phyloP scores from a whole-genome alignment of 2,888 invertebrate species.

The Autographa gamma region DNA sequence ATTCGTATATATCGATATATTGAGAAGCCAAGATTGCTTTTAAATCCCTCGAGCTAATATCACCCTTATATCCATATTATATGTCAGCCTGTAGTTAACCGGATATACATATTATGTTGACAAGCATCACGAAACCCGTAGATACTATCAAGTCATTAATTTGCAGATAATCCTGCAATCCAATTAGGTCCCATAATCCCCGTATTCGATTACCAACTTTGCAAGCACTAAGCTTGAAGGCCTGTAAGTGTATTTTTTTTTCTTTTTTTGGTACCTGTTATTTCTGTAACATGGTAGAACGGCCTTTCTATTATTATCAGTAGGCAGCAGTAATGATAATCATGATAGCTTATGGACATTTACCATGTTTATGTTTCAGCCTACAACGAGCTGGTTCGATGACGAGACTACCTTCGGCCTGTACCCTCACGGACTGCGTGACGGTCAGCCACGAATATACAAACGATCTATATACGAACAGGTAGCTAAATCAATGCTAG shows the following conservation, averaged over 20 bases:
- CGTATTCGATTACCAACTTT: not conserved
- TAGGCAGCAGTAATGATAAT: not conserved
- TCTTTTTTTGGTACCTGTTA: not conserved
- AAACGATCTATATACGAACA: constrained; percentile 81
- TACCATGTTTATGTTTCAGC: constrained; percentile 67
- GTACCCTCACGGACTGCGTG: constrained; percentile 71
- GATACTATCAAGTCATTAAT: constrained; percentile 23
- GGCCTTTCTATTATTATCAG: too few relatives aligned
- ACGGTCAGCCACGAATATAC: constrained; percentile 82
- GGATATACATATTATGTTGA: not conserved
- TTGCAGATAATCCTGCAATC: constrained; percentile 17
- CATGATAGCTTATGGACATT: not conserved
- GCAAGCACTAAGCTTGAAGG: not conserved
- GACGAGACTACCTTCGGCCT: constrained; percentile 73
- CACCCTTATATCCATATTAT: not conserved
- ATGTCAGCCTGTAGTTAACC: not conserved
- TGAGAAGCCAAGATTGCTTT: not conserved
- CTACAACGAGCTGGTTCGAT: constrained; percentile 81
- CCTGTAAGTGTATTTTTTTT: not conserved
- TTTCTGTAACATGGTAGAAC: too few relatives aligned
- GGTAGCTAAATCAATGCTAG: constrained; percentile 74
- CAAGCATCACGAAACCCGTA: not conserved
- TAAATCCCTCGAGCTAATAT: not conserved
- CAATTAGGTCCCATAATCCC: constrained; percentile 14
- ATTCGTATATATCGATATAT: not conserved